These are phyloP conservation scores for Tridacna crocea DNA, from an alignment of 2,888 invertebrate species.

Conservation along the genomic window DNA sequence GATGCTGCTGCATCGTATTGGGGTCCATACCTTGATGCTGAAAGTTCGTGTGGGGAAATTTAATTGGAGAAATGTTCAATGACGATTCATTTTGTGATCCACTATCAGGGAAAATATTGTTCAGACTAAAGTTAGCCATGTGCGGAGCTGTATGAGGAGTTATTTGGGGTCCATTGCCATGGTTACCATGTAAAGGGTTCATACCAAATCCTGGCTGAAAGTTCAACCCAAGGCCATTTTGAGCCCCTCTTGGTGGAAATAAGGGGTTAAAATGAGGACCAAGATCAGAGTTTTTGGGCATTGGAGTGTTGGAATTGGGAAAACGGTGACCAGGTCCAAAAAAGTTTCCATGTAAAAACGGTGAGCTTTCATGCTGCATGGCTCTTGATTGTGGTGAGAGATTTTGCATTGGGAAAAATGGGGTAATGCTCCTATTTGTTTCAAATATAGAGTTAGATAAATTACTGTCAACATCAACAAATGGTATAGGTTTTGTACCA, in stretches of 20 bases:
- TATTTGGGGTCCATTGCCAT: constrained; percentile 74
- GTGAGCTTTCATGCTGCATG: constrained; percentile 78
- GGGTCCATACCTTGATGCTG: constrained; percentile 78
- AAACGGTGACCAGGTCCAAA: constrained; percentile 76
- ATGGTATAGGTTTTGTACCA: constrained; percentile 62
- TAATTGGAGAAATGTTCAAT: constrained; percentile 82
- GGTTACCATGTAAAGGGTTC: constrained; percentile 77
- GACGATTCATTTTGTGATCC: constrained; percentile 74
- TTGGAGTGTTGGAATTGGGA: constrained; percentile 70
- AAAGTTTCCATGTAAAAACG: constrained; percentile 79
- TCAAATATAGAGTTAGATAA: constrained; percentile 69
- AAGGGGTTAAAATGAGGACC: constrained; percentile 75
- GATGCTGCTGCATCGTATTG: constrained; percentile 78
- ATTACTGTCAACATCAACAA: constrained; percentile 76
- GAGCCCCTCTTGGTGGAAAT: constrained; percentile 76
- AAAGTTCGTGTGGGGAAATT: constrained; percentile 81
- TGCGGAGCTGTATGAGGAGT: constrained; percentile 78
- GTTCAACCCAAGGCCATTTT: constrained; percentile 81
- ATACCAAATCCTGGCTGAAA: constrained; percentile 81
- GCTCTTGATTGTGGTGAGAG: constrained; percentile 78
- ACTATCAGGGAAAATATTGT: constrained; percentile 81
- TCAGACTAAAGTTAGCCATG: constrained; percentile 82
- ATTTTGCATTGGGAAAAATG: constrained; percentile 79
- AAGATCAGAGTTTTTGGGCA: constrained; percentile 77
- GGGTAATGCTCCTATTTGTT: constrained; percentile 74